Evolutionary conservation across 2,888 invertebrate species (phyloP), one percentile per base, ranked within the genome.

Genomic region (Endomychus coccineus): DNA sequence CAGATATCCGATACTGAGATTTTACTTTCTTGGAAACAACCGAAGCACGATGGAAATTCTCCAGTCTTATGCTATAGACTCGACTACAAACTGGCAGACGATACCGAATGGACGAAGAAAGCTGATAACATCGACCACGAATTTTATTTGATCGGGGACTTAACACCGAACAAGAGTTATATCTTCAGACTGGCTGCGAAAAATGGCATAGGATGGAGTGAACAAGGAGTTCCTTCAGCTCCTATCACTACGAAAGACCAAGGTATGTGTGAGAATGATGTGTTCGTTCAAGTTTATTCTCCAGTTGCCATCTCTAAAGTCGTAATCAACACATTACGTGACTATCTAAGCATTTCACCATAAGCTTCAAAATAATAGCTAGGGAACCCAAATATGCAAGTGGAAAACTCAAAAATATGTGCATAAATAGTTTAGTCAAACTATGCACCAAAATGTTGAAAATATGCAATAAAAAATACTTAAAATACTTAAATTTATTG

Each of bases 151-250:
- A 75, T 95, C 1, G 75, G 76, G 48, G 79, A 82, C 45, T 73
- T 97, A n/a, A 69, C 75, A 34, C 79, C 89, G 0, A 77, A 81
- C 46, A 83, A 81, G 16, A 79, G 79, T 54, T 95, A 97, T 66
- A 81, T 89, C 50, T 94, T 96, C 71, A 74, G 95, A 39, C 71
- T 96, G 16, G 79, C 88, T 0, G 89, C 92, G 0, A 75, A 80
- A 47, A 97, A 97, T 68, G 78, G 80, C 34, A 89, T 96, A 57
- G 96, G 96, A 1, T 90, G 90, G 85, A 90, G 95, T 65, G 86
- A 87, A 35, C 82, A 83, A 58, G 90, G 92, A 28, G 82, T 87
- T 44, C 83, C 88, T 0, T 84, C 89, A 1, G 75, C 78, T 41
- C 70, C 83, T 1, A 69, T 83, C 12, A 77, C 78, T 53, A 92